These are phyloP conservation scores for Epirrhoe tristata DNA, from an alignment of 2,888 invertebrate species.

Conservation along the genomic window DNA sequence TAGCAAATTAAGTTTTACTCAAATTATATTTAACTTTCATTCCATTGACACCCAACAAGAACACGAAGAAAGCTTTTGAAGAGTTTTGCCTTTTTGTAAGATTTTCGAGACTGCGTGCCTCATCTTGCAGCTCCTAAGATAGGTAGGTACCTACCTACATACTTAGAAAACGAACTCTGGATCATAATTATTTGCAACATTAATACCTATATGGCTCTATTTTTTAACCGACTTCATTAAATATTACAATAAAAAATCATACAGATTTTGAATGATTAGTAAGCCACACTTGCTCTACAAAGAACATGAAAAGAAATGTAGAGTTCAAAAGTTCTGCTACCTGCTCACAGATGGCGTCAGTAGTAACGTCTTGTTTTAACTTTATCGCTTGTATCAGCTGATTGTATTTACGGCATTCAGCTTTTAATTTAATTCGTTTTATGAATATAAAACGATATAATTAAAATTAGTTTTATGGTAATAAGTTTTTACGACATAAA, in stretches of 20 bases:
- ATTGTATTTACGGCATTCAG: constrained; percentile 4
- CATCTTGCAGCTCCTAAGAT: too few relatives aligned
- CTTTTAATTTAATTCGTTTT: not conserved
- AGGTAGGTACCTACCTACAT: too few relatives aligned
- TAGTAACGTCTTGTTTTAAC: constrained; percentile 35
- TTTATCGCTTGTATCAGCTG: constrained; percentile 5
- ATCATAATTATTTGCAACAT: too few relatives aligned
- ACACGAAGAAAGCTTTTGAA: too few relatives aligned
- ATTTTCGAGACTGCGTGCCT: too few relatives aligned
- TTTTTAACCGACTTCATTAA: too few relatives aligned
- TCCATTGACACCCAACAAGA: too few relatives aligned
- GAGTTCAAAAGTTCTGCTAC: constrained; percentile 64
- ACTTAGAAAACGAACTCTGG: too few relatives aligned
- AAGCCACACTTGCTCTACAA: constrained; percentile 1
- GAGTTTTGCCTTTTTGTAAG: too few relatives aligned
- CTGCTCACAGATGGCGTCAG: constrained; percentile 72
- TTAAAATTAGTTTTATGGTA: not conserved
- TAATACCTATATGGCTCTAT: too few relatives aligned
- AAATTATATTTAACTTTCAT: too few relatives aligned
- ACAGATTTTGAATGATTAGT: not conserved
- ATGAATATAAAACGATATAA: not conserved
- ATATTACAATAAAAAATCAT: not conserved
- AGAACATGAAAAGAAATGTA: constrained; percentile 1
- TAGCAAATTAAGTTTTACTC: too few relatives aligned
- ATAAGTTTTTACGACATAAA: not conserved